Percentiles rank a stretch among this genome's conserved stretches.
Evolutionary conservation across 2,888 invertebrate species (phyloP).

Genomic region (Noctua fimbriata): DNA sequence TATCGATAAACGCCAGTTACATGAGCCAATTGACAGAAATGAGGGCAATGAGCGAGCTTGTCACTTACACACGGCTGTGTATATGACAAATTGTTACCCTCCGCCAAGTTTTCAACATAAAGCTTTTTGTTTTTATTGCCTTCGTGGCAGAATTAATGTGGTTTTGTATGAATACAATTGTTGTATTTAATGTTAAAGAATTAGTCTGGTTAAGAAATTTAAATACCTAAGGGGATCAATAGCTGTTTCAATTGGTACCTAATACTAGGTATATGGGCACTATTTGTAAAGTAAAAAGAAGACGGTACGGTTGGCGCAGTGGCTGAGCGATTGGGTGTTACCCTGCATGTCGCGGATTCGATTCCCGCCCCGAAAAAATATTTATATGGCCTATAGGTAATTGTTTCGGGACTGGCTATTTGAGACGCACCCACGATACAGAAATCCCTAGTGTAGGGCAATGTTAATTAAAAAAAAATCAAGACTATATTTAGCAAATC

Average conservation of each 20-base stretch:
- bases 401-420: too few relatives aligned
- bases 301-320: background rate
- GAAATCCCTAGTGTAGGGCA: background rate
- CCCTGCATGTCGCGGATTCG: background rate
- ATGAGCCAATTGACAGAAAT: conserved; percentile 29
- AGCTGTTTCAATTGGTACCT: background rate
- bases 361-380: too few relatives aligned
- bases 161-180: background rate
- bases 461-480: background rate
- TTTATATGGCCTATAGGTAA: too few relatives aligned
- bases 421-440: too few relatives aligned
- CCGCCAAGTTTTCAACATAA: conserved; percentile 11
- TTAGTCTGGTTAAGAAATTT: background rate
- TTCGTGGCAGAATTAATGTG: background rate
- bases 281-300: background rate
- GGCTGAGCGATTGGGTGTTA: background rate
- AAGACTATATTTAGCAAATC: background rate
- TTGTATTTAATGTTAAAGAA: background rate
- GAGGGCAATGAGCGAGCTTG: conserved; percentile 34
- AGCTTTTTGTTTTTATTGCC: conserved; percentile 38
- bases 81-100: conserved; percentile 37
- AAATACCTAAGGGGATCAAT: background rate
- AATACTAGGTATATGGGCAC: background rate
- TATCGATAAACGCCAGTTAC: background rate
- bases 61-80: conserved; percentile 36